Conservation (phyloP, 2,113 vertebrate genomes). For the Atrichornis clamosus region DNA sequence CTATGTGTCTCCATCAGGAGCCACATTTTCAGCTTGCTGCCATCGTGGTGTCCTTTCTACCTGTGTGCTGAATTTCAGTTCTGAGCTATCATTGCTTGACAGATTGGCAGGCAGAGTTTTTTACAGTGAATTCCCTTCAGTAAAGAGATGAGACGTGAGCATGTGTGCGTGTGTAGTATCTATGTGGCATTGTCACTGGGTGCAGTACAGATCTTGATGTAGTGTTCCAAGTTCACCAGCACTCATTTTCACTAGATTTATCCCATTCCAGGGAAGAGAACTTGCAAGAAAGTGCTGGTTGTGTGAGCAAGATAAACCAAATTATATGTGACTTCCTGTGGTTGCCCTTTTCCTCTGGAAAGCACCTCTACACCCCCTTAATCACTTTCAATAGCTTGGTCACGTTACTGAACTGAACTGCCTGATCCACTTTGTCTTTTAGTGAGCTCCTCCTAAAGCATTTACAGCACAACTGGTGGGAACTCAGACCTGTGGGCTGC, state of each 20-base stretch:
- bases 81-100: neutral
- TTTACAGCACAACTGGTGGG: neutral
- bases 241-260: neutral
- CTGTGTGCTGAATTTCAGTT: neutral
- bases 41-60: neutral
- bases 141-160: neutral
- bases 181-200: neutral
- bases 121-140: neutral
- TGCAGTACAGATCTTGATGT: accelerated
- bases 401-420: neutral
- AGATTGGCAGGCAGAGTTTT: neutral
- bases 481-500: neutral
- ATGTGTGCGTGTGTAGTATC: accelerated
- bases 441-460: neutral
- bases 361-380: neutral
- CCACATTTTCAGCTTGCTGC: neutral
- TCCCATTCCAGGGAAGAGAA: neutral
- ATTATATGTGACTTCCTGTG: neutral
- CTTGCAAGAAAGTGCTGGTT: neutral
- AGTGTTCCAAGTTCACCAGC: neutral
- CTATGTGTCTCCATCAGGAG: neutral
- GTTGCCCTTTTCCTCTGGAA: neutral
- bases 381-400: accelerated
- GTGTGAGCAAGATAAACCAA: neutral
- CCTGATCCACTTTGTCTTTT: neutral